These are phyloP conservation scores for Bruchidius siliquastri DNA, from an alignment of 2,888 invertebrate species.

Conservation along the genomic window DNA sequence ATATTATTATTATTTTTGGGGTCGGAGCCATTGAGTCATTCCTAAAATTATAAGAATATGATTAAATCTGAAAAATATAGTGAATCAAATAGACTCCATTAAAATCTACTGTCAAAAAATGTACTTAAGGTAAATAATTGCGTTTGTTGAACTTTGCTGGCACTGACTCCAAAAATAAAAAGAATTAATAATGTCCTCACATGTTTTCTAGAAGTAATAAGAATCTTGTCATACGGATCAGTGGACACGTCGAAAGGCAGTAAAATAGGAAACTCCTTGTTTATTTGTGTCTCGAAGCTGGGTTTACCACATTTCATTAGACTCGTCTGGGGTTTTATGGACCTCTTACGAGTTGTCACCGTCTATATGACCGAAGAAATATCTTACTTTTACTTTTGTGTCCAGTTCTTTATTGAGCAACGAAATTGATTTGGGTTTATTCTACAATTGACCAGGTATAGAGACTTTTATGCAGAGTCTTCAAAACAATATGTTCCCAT, in stretches of 20 bases:
- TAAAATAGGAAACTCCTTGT: not conserved
- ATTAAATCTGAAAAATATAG: too few relatives aligned
- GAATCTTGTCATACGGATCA: not conserved
- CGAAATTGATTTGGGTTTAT: not conserved
- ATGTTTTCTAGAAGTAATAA: not conserved
- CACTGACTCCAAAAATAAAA: not conserved
- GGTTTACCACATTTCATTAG: not conserved
- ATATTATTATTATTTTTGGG: too few relatives aligned
- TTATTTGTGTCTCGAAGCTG: not conserved
- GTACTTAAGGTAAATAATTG: too few relatives aligned
- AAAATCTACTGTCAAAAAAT: too few relatives aligned
- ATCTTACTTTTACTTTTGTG: not conserved
- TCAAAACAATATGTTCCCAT: too few relatives aligned
- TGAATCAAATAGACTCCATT: too few relatives aligned
- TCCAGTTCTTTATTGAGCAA: not conserved
- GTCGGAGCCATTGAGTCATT: too few relatives aligned
- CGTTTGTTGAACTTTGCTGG: too few relatives aligned
- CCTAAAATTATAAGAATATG: too few relatives aligned
- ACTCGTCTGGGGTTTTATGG: not conserved
- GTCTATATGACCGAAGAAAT: not conserved
- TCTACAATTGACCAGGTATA: not conserved
- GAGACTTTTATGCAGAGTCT: too few relatives aligned
- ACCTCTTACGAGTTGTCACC: not conserved
- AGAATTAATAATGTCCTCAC: not conserved
- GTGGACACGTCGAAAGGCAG: not conserved